Conservation (phyloP, 2,113 vertebrate species). For the Apodemus sylvaticus region DNA sequence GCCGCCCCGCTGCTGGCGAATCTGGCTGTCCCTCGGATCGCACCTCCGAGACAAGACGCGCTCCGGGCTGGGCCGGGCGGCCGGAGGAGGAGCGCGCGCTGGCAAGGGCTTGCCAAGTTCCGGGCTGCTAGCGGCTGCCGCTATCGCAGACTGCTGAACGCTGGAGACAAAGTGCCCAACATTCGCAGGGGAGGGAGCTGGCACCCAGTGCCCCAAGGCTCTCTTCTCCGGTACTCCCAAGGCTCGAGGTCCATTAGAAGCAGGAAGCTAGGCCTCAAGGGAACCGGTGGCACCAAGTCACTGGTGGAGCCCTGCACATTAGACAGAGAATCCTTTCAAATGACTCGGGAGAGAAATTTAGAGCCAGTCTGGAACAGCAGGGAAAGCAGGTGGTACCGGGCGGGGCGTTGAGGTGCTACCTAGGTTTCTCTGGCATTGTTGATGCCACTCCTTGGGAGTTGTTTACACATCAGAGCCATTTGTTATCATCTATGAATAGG, state of each 20-base stretch:
- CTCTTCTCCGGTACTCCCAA: not conserved
- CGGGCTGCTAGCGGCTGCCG: not conserved
- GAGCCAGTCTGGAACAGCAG: rapidly evolving
- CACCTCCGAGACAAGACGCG: not conserved
- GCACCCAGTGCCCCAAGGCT: not conserved
- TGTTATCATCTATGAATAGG: not conserved
- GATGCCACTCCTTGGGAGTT: not conserved
- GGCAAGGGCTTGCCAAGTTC: not conserved
- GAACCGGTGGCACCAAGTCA: not conserved
- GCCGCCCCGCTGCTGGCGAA: not conserved
- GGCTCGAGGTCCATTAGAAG: not conserved
- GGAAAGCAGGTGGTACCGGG: not conserved
- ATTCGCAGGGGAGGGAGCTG: not conserved
- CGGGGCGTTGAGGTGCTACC: not conserved
- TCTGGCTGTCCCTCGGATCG: not conserved
- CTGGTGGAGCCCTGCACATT: not conserved
- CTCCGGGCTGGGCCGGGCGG: constrained; percentile 31
- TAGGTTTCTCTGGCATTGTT: not conserved
- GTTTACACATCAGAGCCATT: not conserved
- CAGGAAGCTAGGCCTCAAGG: not conserved
- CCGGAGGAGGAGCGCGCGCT: constrained; percentile 60
- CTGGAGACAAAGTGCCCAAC: not conserved
- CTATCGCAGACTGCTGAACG: not conserved
- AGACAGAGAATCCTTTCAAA: not conserved
- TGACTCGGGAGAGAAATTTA: not conserved